phyloP scores from a whole-genome alignment of 2,113 vertebrate species.

The Phrynosoma blainvillii region DNA sequence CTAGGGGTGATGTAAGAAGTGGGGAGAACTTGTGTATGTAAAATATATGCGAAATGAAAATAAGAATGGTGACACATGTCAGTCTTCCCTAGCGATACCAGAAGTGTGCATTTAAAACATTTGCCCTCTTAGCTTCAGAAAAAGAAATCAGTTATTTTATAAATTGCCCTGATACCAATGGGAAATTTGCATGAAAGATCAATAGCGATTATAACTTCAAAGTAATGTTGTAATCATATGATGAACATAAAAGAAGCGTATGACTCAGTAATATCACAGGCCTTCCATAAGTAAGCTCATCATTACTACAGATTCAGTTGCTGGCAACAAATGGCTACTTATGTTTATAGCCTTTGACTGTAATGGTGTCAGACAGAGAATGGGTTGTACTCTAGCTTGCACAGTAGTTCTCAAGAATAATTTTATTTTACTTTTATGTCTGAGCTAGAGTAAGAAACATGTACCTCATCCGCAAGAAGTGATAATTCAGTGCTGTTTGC shows the following conservation, averaged over 20 bases:
- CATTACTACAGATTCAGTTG: neutral
- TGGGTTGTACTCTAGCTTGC: neutral
- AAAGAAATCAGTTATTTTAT: neutral
- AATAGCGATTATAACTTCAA: neutral
- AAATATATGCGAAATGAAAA: neutral
- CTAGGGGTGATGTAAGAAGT: neutral
- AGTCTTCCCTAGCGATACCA: neutral
- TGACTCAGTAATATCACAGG: neutral
- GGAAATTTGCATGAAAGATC: neutral
- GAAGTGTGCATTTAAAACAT: neutral
- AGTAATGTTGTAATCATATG: neutral
- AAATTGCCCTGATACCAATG: neutral
- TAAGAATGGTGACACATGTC: neutral
- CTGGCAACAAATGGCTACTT: neutral
- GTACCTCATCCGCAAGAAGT: slow-evolving; percentile 95
- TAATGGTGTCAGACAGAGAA: neutral
- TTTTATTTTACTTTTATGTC: neutral
- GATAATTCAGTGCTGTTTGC: slow-evolving; percentile 96
- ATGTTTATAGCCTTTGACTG: neutral
- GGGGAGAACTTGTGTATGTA: neutral
- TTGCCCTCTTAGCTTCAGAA: neutral
- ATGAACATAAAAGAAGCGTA: neutral
- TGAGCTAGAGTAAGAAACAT: neutral
- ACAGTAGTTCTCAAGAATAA: neutral
- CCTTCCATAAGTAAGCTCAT: neutral